Evolutionary conservation across 1,140 invertebrate genomes (phyloP), one percentile per base, ranked within the genome.

Genomic region (Halesus radiatus): DNA sequence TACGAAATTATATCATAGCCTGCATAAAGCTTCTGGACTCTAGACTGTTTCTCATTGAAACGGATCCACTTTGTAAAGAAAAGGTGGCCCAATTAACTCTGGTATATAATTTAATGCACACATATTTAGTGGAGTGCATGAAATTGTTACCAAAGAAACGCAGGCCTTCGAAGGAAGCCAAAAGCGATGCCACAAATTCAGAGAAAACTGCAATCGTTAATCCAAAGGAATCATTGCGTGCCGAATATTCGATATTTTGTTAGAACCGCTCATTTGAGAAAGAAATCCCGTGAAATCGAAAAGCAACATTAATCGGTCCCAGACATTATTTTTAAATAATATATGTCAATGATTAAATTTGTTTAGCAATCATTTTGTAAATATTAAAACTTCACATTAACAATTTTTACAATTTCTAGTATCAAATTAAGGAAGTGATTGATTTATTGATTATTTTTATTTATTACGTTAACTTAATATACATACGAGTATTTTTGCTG

Each of bases 11-110:
- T 64, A 88, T 89, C 8, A 88, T 90, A 6, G 88, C 88, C 10
- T 88, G 88, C 13, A 89, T 90, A 20, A 90, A 90, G 77, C 78
- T 90, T 22, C 81, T 90, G 7, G 89, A 90, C 84, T 90, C 88
- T 0, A 84, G 89, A 68, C 84, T 90, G 16, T 89, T 90, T 74
- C 88, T 89, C 3, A 89, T 90, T 29, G 89, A 89, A 85, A 87
- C 86, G 22, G 89, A 90, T 81, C 88, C 88, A 8, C 84, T 86
- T 0, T 89, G 88, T 76, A 89, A 89, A 81, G 88, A 89, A 79
- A 90, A 90, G 80, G 88, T 89, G 8, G 85, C 86, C 4, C 89
- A 88, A n/a, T 87, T 90, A 86, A 89, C 87, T 0, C 84, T 87
- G 5, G 88, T 90, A 1, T 90, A 90, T 75, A 87, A 90, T 60